Conservation (phyloP, 2,888 invertebrate species). For the Tenthredo notha region DNA sequence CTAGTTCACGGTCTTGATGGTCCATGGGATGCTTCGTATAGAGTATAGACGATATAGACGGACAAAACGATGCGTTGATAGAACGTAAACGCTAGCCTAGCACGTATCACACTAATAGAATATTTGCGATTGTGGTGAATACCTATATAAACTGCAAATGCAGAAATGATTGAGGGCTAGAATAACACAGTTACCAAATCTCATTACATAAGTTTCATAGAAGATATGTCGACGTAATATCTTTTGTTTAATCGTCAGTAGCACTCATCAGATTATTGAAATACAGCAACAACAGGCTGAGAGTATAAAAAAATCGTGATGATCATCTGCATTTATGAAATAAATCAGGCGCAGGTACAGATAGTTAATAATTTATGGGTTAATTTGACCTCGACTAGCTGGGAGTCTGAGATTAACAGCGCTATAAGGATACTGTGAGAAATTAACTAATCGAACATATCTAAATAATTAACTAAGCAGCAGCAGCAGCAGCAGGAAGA, state of each 20-base stretch:
- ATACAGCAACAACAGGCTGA: neutral
- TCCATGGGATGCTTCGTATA: neutral
- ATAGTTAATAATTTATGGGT: neutral
- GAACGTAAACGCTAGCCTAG: slow-evolving; percentile 43
- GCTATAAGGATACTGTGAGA: neutral
- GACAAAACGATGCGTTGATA: slow-evolving; percentile 50
- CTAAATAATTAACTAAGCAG: slow-evolving; percentile 16
- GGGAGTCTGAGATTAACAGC: slow-evolving; percentile 29
- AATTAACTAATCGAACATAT: slow-evolving; percentile 13
- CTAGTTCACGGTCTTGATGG: slow-evolving; percentile 63
- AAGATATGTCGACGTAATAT: neutral
- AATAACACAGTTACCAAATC: slow-evolving; percentile 9
- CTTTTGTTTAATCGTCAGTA: neutral
- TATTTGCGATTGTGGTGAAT: neutral
- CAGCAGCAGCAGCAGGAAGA: neutral
- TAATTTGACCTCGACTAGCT: slow-evolving; percentile 2
- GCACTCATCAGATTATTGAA: neutral
- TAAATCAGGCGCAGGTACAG: neutral
- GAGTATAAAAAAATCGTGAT: slow-evolving; percentile 9
- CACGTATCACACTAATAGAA: slow-evolving; percentile 31
- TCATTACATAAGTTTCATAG: neutral
- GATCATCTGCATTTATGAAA: slow-evolving; percentile 1
- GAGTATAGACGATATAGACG: slow-evolving; percentile 36
- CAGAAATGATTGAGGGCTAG: slow-evolving; percentile 22
- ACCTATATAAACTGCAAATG: slow-evolving; percentile 12